A percentile compares a stretch with the other conserved stretches of the same genome.
Conservation (phyloP, 2,113 vertebrate species). For the Butorides virescens region DNA sequence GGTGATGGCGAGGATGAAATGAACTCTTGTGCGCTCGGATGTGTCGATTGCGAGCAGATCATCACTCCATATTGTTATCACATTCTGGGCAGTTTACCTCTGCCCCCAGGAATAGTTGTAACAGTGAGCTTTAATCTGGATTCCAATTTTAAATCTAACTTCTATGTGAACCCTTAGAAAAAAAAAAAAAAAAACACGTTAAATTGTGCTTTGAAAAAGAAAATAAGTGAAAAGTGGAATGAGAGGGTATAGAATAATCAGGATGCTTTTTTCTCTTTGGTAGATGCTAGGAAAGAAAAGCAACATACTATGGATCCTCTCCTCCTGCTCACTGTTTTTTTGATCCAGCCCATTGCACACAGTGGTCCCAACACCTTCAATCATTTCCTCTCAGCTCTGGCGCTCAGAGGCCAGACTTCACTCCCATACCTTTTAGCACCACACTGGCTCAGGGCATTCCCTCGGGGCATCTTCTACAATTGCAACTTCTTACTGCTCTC, state of each 20-base stretch:
- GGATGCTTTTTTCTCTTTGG: background rate
- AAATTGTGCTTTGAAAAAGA: background rate
- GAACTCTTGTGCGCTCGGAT: constrained; percentile 40
- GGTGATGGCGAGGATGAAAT: background rate
- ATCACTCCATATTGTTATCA: constrained; percentile 60
- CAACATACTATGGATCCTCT: background rate
- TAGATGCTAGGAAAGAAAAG: background rate
- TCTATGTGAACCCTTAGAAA: constrained; percentile 47
- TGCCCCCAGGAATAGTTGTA: constrained; percentile 55
- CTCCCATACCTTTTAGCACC: background rate
- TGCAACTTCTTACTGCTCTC: background rate
- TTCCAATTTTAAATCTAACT: constrained; percentile 70
- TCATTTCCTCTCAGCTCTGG: background rate
- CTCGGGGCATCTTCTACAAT: background rate
- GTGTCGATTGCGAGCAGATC: constrained; percentile 35
- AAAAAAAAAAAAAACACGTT: background rate
- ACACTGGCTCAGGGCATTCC: background rate
- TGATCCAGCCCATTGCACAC: background rate
- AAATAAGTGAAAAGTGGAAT: background rate
- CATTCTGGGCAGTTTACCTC: constrained; percentile 57
- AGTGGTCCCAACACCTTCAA: background rate
- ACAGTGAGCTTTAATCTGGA: constrained; percentile 40
- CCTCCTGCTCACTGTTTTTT: background rate
- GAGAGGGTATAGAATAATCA: background rate
- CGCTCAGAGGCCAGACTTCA: background rate